Evolutionary conservation across 2,797 vertebrate genomes (phyloP), one percentile per base, ranked within the genome.

Genomic region (Sardinella longiceps): DNA sequence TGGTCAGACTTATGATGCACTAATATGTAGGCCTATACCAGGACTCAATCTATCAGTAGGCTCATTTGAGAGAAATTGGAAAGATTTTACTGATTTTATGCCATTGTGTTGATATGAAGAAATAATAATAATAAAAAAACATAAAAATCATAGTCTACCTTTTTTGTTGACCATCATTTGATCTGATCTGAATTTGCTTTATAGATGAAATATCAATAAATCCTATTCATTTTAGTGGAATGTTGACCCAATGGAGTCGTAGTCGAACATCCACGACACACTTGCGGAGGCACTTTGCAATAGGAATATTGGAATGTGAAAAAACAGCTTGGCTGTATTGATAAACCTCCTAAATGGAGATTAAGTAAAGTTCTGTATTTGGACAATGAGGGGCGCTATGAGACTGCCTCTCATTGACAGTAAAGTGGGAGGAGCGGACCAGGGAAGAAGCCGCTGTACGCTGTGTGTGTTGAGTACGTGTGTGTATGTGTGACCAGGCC

Each of bases 401-500:
- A 77, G 70, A 77, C 70, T 77, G 70, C 11, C 33, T 43, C 37
- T 43, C 70, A 77, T 43, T 43, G 33, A 77, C 33, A 20, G 33
- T 77, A 39, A 74, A 77, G 37, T 18, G 70, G 70, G 70, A 77
- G 70, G 70, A 77, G 70, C 70, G 70, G 70, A 43, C 70, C 9
- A 77, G 70, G 70, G 9, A 77, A 77, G 70, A 77, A 77, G 70
- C 70, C 70, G 70, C 70, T 77, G 37, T 77, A 77, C 70, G 70
- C 70, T 39, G 51, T 84, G 80, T 60, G 12, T 80, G 45, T 82
- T 80, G 74, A 43, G 48, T 60, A 25, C 10, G n/a, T 30, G 23
- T 63, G 33, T 25, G 58, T 66, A 66, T 58, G 56, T 58, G 81
- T 82, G 81, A 58, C 81, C 81, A 82, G 81, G 51, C 81, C 51